Conservation (phyloP, 1,140 invertebrate species). For the Lithobius niger region DNA sequence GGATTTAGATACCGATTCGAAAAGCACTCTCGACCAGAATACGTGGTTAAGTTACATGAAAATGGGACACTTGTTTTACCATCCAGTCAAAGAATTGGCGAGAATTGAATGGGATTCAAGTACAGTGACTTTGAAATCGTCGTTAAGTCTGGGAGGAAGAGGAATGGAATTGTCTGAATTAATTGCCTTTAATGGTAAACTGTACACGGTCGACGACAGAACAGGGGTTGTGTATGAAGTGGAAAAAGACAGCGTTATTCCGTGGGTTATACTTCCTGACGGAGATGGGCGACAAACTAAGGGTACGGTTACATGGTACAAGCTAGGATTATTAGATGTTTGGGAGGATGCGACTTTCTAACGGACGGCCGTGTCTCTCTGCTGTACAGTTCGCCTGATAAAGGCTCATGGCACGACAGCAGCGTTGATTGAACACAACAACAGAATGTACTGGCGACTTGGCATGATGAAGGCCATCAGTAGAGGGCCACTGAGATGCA, state of each 20-base stretch:
- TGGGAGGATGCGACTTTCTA: too few species aligned
- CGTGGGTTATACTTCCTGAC: conserved; percentile 85
- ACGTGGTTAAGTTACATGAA: conserved; percentile 70
- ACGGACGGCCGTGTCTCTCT: too few species aligned
- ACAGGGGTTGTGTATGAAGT: conserved; percentile 89
- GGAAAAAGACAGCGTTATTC: conserved; percentile 50
- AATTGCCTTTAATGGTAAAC: conserved; percentile 79
- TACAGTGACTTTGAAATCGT: conserved; percentile 47
- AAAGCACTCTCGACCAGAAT: conserved; percentile 45
- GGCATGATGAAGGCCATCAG: too few species aligned
- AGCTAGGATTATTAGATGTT: too few species aligned
- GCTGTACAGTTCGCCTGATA: too few species aligned
- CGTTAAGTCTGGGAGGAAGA: conserved; percentile 61
- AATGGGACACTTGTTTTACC: conserved; percentile 44
- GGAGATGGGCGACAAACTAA: conserved; percentile 70
- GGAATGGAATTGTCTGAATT: conserved; percentile 98
- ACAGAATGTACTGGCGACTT: too few species aligned
- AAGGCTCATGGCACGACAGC: too few species aligned
- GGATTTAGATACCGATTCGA: conserved; percentile 79
- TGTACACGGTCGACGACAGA: conserved; percentile 89
- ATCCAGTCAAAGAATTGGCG: conserved; percentile 31
- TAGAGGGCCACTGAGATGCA: too few species aligned
- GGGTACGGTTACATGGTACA: too few species aligned
- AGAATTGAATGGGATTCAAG: conserved; percentile 54
- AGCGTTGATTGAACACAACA: too few species aligned